Evolutionary conservation across 2,113 vertebrate species (phyloP).

Genomic region (Bubo blakistoni): DNA sequence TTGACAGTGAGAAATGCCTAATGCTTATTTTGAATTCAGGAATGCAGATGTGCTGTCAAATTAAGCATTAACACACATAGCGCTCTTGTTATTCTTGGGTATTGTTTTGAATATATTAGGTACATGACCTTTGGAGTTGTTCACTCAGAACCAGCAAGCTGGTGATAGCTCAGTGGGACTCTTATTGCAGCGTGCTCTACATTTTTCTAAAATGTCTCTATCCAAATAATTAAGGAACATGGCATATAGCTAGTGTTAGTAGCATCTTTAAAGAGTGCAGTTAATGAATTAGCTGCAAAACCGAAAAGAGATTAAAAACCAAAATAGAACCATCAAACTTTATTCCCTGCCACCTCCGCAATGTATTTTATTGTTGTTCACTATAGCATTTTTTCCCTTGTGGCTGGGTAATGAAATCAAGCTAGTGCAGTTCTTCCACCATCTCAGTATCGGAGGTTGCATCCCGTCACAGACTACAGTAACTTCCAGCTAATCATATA

Average conservation of each 20-base stretch:
- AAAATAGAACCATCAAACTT: not conserved
- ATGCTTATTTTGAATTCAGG: conserved; percentile 45
- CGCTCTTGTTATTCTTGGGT: not conserved
- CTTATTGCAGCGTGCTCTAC: not conserved
- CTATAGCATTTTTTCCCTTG: not conserved
- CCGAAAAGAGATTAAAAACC: not conserved
- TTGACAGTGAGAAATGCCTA: conserved; percentile 45
- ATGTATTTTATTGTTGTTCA: not conserved
- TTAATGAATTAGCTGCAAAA: not conserved
- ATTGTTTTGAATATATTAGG: conserved; percentile 25
- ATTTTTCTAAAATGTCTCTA: not conserved
- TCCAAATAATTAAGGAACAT: not conserved
- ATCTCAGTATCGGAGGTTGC: not conserved
- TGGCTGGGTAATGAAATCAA: not conserved
- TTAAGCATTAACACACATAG: conserved; percentile 38
- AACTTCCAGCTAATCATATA: not conserved
- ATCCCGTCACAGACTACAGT: not conserved
- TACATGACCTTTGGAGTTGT: conserved; percentile 17
- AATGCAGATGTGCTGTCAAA: conserved; percentile 59
- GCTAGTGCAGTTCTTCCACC: not conserved
- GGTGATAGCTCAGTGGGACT: not conserved
- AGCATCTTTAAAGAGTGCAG: not conserved
- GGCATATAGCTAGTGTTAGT: not conserved
- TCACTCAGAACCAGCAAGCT: not conserved
- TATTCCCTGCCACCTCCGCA: not conserved